Conservation (phyloP, 2,113 vertebrate genomes). For the Pogonocichla stellata region DNA sequence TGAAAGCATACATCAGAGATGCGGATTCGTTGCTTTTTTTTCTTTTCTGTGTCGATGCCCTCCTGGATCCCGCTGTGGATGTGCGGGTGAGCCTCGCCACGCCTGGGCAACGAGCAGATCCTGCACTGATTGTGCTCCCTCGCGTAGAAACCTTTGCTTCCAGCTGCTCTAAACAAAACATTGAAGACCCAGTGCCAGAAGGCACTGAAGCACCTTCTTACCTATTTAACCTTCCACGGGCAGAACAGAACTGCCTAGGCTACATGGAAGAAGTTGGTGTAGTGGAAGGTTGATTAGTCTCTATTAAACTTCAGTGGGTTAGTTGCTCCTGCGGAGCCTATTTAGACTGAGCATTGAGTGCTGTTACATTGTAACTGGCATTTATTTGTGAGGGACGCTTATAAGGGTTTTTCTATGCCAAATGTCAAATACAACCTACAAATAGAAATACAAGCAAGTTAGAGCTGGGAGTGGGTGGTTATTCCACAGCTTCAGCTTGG, state of each 20-base stretch:
- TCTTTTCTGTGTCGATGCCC: neutral
- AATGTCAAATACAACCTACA: neutral
- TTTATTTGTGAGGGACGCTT: neutral
- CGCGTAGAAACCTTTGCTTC: neutral
- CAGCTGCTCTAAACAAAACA: neutral
- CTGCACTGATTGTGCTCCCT: neutral
- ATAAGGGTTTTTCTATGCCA: neutral
- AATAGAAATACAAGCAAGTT: neutral
- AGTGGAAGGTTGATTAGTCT: neutral
- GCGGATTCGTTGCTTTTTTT: neutral
- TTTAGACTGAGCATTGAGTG: neutral
- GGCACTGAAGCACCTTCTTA: neutral
- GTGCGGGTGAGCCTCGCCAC: accelerated
- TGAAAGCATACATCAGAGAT: accelerated
- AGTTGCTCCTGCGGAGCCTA: neutral
- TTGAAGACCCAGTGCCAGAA: neutral
- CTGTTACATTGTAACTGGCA: neutral
- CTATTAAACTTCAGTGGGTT: neutral
- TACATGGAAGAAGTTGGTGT: neutral
- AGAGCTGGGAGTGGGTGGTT: neutral
- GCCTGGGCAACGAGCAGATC: neutral
- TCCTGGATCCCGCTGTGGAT: too few relatives aligned
- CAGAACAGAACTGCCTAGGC: neutral
- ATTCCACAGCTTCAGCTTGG: neutral
- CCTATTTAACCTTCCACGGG: neutral